phyloP scores from a whole-genome alignment of 2,888 invertebrate genomes.

The Pammene aurita region DNA sequence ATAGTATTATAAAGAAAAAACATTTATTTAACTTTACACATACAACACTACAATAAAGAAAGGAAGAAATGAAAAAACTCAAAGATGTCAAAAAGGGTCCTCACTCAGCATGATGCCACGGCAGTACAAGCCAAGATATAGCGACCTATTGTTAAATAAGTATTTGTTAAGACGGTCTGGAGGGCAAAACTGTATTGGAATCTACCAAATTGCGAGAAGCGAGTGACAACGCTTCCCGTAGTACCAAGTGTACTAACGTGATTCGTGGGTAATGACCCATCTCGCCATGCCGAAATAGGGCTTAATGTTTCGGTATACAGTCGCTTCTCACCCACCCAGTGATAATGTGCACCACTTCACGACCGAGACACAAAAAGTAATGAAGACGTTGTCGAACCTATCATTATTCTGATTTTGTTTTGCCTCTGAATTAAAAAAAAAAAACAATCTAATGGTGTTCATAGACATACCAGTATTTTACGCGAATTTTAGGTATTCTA shows the following conservation, averaged over 20 bases:
- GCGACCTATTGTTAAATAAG: too few species aligned
- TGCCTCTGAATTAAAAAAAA: not conserved
- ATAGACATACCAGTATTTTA: too few species aligned
- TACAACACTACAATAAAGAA: too few species aligned
- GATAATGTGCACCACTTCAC: slow-evolving; percentile 36
- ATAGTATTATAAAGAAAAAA: too few species aligned
- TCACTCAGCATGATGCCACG: too few species aligned
- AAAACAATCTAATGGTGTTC: not conserved
- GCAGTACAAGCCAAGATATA: too few species aligned
- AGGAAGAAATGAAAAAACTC: too few species aligned
- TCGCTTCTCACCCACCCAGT: slow-evolving; percentile 44
- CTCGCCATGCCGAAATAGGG: slow-evolving; percentile 58
- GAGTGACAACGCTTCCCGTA: slow-evolving; percentile 44
- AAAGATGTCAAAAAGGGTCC: too few species aligned
- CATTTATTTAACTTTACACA: too few species aligned
- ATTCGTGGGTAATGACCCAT: slow-evolving; percentile 63
- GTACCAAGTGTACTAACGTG: too few species aligned
- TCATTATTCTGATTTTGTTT: slow-evolving; percentile 21
- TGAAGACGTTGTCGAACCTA: slow-evolving; percentile 13
- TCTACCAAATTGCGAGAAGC: slow-evolving; percentile 12
- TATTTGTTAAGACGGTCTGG: not conserved
- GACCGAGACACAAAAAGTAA: slow-evolving; percentile 25
- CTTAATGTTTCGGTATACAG: slow-evolving; percentile 65
- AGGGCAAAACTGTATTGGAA: not conserved
- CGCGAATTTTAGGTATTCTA: too few species aligned